Evolutionary conservation across 2,113 vertebrate species (phyloP), one percentile per base, ranked within the genome.

Genomic region (Macrotis lagotis): DNA sequence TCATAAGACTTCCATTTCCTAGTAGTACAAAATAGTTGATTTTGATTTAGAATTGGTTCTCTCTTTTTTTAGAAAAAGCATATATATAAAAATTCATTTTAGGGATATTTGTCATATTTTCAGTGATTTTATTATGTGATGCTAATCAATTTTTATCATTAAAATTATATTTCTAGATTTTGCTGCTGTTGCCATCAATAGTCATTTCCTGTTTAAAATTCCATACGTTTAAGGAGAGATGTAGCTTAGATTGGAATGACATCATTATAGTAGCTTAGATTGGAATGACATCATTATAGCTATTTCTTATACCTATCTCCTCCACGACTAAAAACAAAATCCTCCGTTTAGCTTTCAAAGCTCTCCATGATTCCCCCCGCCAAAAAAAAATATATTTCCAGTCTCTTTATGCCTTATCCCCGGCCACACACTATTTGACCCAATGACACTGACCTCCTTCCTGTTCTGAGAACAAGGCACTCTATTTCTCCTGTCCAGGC

Each of bases 1-100:
- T 50, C 93, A 16, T 91, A 92, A 88, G 51, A 55, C 47, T 88
- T 4, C 50, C 94, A 94, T 92, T 96, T 95, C 92, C 88, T 93
- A 89, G 94, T 94, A 92, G n/a, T 53, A 52, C 31, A 89, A 50
- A 90, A 48, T 94, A 55, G 22, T 28, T 11, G 25, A 4, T 88
- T 89, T 91, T 83, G 66, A 6, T 83, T 25, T 37, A 94, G 92
- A 93, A 53, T 88, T 19, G 37, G 47, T 88, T 74, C 91, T 91
- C 89, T 55, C 0, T 74, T 66, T 89, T 93, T 96, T 90, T 25
- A 49, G 37, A 83, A 83, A 83, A 44, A 44, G n/a, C 8, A 2
- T 22, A 44, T 16, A 3, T n/a, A 37, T 37, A 59, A 55, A 66
- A 16, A 37, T 83, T 44, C n/a, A 83, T 83, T 74, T 92, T 93